Base-by-base conservation (phyloP, 2,797 vertebrate species). In the Enoplosus armatus region DNA sequence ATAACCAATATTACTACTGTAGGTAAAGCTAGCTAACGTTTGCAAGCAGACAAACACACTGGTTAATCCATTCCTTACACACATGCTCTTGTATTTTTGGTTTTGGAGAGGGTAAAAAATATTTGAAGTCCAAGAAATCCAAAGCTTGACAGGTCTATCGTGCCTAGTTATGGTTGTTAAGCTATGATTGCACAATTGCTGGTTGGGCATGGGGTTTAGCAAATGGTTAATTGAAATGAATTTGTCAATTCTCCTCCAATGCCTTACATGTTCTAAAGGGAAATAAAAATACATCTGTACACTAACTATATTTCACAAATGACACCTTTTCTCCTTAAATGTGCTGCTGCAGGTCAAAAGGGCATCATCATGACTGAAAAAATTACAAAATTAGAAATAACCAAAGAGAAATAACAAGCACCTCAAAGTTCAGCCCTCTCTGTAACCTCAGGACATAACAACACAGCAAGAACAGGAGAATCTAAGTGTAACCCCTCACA, bases 341-440 rank as follows among this genome's bases (percentile, higher is more conserved):
- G 58, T 59, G 50, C 24, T 58, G 26, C 58, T 61, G 7, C n/a
- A 59, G 60, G 62, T 65, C 59, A 68, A 45, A 53, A 73, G 15
- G 18, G 7, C 8, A 35, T 51, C 58, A 43, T 64, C 1, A 11
- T 20, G 47, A 51, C n/a, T 27, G 0, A 62, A 56, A 41, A 70
- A 64, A 16, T 6, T 0, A 48, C 9, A 45, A 47, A 47, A 41
- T 60, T 29, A 33, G 11, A 72, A 73, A 58, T 39, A 66, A 63
- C 37, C n/a, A 61, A 71, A 71, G 51, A 67, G 10, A 55, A 48
- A 74, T 65, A 50, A 58, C 4, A 24, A 45, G 8, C 45, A 65
- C 53, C 51, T 77, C 15, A 48, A 62, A 65, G n/a, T 56, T 60
- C 22, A 66, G 22, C 24, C 6, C 15, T 64, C 18, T 29, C 20